Conservation (phyloP, 2,797 vertebrate species). For the Crenuchus spilurus region DNA sequence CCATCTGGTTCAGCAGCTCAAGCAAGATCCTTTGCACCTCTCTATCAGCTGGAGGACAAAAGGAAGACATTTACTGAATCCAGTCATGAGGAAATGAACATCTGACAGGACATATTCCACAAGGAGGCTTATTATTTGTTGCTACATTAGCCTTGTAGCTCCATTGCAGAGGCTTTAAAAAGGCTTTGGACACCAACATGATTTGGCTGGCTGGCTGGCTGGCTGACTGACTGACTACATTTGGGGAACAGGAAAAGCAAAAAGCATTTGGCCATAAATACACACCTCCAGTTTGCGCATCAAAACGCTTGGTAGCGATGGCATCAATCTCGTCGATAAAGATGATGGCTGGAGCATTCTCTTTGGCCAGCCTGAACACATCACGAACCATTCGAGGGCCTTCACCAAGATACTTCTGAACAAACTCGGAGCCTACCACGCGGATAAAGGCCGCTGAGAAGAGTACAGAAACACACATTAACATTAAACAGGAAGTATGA, state of each 20-base stretch:
- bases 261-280: too few species aligned
- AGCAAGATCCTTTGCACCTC: slow-evolving; percentile 93
- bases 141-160: too few species aligned
- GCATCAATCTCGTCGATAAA: slow-evolving; percentile 97
- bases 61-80: not conserved
- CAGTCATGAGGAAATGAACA: too few species aligned
- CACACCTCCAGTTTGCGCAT: slow-evolving; percentile 91
- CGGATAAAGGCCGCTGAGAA: slow-evolving; percentile 91
- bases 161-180: too few species aligned
- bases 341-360: slow-evolving; percentile 95
- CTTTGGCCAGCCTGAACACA: slow-evolving; percentile 95
- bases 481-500: not conserved
- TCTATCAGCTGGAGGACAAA: slow-evolving; percentile 80
- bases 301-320: slow-evolving; percentile 94
- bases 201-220: too few species aligned
- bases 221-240: too few species aligned
- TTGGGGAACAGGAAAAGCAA: too few species aligned
- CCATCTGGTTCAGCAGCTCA: slow-evolving; percentile 96
- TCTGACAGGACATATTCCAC: too few species aligned
- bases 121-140: too few species aligned
- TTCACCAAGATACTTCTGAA: slow-evolving; percentile 96
- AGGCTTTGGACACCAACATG: too few species aligned
- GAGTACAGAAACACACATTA: not conserved
- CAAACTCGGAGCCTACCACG: slow-evolving; percentile 94
- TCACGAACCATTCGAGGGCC: slow-evolving; percentile 95